Evolutionary conservation across 2,113 vertebrate genomes (phyloP).

Genomic region (Corythaeola cristata): DNA sequence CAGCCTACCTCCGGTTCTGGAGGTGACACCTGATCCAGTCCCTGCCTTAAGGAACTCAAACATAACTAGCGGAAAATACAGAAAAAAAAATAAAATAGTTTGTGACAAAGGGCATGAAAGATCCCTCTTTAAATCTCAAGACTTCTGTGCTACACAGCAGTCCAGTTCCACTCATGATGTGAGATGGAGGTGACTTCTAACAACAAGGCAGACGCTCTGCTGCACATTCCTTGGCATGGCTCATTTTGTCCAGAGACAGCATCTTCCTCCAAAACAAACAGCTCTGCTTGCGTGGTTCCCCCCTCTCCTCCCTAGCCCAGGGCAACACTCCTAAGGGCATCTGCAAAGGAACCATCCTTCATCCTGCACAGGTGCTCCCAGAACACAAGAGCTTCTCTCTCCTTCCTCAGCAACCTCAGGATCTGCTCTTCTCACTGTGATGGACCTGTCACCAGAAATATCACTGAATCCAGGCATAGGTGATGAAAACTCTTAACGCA

Average conservation of each 20-base stretch:
- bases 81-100: background rate
- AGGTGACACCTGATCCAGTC: background rate
- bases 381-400: background rate
- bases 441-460: background rate
- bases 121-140: background rate
- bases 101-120: background rate
- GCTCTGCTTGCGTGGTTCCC: background rate
- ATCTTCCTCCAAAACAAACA: background rate
- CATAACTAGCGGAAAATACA: accelerated
- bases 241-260: background rate
- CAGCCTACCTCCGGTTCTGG: background rate
- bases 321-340: background rate
- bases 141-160: background rate
- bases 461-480: background rate
- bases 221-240: background rate
- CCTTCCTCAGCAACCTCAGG: background rate
- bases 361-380: background rate
- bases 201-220: accelerated
- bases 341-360: background rate
- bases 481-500: background rate
- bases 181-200: background rate
- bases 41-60: background rate
- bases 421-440: background rate
- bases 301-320: background rate
- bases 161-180: background rate